Evolutionary conservation across 1,140 invertebrate species (phyloP).

Genomic region (Cherax destructor): DNA sequence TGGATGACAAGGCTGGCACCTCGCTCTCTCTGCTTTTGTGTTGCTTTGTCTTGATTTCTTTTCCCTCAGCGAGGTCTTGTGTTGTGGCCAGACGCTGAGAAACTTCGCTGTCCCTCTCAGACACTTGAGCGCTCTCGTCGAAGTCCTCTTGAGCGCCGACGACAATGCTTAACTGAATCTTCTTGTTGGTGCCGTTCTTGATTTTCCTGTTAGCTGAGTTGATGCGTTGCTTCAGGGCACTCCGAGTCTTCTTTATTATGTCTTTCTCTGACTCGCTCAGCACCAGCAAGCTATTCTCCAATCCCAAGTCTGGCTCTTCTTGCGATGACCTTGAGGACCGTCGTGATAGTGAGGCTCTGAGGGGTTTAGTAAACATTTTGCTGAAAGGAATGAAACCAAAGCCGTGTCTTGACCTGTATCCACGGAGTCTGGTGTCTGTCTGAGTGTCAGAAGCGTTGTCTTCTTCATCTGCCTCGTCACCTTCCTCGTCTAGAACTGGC

Average conservation of each 20-base stretch:
- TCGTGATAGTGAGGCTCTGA: background rate
- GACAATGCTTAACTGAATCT: constrained; percentile 37
- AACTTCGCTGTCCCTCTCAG: background rate
- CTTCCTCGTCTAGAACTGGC: background rate
- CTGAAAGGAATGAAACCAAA: constrained; percentile 40
- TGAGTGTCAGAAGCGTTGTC: background rate
- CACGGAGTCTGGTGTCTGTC: background rate
- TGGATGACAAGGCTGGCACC: background rate
- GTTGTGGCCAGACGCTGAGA: background rate
- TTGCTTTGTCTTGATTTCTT: background rate
- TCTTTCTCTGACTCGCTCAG: constrained; percentile 26
- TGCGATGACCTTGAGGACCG: background rate
- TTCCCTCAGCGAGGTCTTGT: background rate
- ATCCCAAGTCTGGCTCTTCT: constrained; percentile 9
- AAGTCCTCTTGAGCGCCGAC: constrained; percentile 20
- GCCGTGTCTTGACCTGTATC: constrained; percentile 26
- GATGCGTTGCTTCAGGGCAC: constrained; percentile 31
- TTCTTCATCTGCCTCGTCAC: constrained; percentile 14
- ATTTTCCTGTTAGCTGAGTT: constrained; percentile 16
- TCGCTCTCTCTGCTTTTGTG: background rate
- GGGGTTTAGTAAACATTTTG: constrained; percentile 47
- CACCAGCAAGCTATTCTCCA: constrained; percentile 30
- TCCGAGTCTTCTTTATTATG: constrained; percentile 28
- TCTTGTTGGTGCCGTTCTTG: background rate
- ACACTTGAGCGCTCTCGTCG: background rate